These are phyloP conservation scores for Brevipalpus yothersi DNA, from an alignment of 1,140 invertebrate species.

Conservation along the genomic window DNA sequence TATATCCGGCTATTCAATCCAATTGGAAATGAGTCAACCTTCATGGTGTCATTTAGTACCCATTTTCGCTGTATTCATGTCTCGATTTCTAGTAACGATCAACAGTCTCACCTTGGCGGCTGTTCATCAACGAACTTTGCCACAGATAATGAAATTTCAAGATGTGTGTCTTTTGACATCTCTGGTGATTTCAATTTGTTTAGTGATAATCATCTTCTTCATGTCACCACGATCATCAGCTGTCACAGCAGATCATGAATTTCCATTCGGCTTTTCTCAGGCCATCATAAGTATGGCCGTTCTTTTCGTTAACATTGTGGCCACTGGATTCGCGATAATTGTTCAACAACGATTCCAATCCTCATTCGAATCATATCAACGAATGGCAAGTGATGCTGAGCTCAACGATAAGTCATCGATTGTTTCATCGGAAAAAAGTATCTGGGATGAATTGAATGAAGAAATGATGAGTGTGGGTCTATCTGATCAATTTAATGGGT, in stretches of 20 bases:
- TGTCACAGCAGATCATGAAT: conserved; percentile 35
- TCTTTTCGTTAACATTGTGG: conserved; percentile 33
- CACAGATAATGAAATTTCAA: conserved; percentile 33
- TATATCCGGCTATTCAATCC: conserved; percentile 29
- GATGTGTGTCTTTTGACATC: conserved; percentile 1
- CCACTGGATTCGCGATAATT: conserved; percentile 40
- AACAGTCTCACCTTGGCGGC: conserved; percentile 52
- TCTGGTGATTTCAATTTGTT: neutral
- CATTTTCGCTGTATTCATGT: conserved; percentile 42
- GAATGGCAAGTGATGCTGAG: no score
- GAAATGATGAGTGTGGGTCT: no score
- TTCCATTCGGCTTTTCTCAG: conserved; percentile 47
- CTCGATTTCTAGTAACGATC: conserved; percentile 53
- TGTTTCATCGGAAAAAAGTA: no score
- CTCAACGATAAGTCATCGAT: no score
- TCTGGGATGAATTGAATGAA: no score
- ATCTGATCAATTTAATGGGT: no score
- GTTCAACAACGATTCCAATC: conserved; percentile 32
- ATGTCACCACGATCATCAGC: neutral
- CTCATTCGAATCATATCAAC: neutral
- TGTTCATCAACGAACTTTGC: conserved; percentile 49
- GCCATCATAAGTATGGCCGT: conserved; percentile 34
- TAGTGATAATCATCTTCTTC: neutral
- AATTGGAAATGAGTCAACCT: neutral
- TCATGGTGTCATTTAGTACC: conserved; percentile 37